Evolutionary conservation across 1,140 invertebrate species (phyloP).

Genomic region (Rhagoletis zephyria): DNA sequence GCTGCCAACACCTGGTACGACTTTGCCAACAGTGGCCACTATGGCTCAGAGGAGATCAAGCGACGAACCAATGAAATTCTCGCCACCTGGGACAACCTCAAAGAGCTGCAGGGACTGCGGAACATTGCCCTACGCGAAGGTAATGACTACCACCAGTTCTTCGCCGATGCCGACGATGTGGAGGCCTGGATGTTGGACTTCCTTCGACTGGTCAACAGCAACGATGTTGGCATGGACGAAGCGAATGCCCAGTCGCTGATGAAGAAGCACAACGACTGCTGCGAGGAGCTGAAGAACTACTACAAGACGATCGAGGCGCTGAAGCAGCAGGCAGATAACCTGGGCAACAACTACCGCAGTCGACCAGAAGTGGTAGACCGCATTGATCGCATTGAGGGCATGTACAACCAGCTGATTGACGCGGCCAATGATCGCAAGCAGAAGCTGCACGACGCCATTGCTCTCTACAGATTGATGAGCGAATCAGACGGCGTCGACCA

Average conservation of each 20-base stretch:
- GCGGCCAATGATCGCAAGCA: slow-evolving; percentile 96
- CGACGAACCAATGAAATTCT: slow-evolving; percentile 92
- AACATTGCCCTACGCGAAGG: no score
- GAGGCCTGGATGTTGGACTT: slow-evolving; percentile 99
- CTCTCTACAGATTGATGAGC: slow-evolving; percentile 96
- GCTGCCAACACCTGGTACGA: slow-evolving; percentile 92
- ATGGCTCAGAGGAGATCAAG: slow-evolving; percentile 95
- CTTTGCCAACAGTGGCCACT: slow-evolving; percentile 92
- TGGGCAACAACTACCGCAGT: slow-evolving; percentile 87
- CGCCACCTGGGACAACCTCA: slow-evolving; percentile 94
- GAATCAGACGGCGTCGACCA: slow-evolving; percentile 99
- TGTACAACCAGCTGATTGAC: slow-evolving; percentile 96
- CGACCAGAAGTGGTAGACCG: slow-evolving; percentile 94
- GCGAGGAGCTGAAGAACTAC: slow-evolving; percentile 97
- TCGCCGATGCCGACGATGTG: slow-evolving; percentile 98
- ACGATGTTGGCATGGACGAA: slow-evolving; percentile 98
- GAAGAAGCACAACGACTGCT: slow-evolving; percentile 98
- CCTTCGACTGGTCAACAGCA: slow-evolving; percentile 93
- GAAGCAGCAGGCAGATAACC: slow-evolving; percentile 89
- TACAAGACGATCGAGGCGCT: slow-evolving; percentile 92
- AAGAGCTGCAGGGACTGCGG: no score
- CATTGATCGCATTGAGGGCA: no score
- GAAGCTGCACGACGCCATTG: slow-evolving; percentile 94
- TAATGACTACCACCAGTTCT: slow-evolving; percentile 98
- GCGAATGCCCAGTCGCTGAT: slow-evolving; percentile 96